Evolutionary conservation across 1,140 invertebrate genomes (phyloP), one percentile per base, ranked within the genome.

Genomic region (Nephila pilipes): DNA sequence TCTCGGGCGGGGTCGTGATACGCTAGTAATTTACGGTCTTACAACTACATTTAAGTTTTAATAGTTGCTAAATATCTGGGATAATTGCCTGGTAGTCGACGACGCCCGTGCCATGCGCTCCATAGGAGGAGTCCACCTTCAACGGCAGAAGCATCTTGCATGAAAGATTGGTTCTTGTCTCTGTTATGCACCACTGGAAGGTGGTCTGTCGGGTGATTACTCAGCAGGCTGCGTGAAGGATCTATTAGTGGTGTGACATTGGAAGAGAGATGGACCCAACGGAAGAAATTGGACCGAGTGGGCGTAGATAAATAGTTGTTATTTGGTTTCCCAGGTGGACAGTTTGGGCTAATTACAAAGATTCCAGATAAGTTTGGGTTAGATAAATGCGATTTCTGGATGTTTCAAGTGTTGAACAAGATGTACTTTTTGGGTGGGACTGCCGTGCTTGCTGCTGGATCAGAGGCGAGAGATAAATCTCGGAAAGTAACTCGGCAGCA

Each of bases 11-110:
- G 65, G 88, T 81, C 46, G 8, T 18, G 38, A 89, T 25, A 25
- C 20, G 54, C n/a, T 54, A n/a, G 54, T 90, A 90, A 90, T 90
- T 90, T 90, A 90, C 88, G 88, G 88, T 90, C 75, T 90, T 90
- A 90, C 88, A 90, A 90, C 88, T 90, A 55, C 79, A 81, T 90
- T 90, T 90, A 90, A 81, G 75, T 90, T 90, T 90, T 90, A 90
- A 90, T 90, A 90, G 88, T 81, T 90, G 88, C 79, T 90, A 90
- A 90, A 90, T 90, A 81, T 90, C 88, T 90, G 69, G 79, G 88
- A 90, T 90, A 90, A 90, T 90, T 90, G 88, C 75, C 25, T 75
- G 20, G 69, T 81, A 81, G 75, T 90, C 3, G 54, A 55, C 22
- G 65, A 90, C 88, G 88, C 88, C 88, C 75, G 20, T 57, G 46